Percentiles rank a stretch among this genome's conserved stretches.
Conservation (phyloP, 2,888 invertebrate species). For the Andrena flavipes region DNA sequence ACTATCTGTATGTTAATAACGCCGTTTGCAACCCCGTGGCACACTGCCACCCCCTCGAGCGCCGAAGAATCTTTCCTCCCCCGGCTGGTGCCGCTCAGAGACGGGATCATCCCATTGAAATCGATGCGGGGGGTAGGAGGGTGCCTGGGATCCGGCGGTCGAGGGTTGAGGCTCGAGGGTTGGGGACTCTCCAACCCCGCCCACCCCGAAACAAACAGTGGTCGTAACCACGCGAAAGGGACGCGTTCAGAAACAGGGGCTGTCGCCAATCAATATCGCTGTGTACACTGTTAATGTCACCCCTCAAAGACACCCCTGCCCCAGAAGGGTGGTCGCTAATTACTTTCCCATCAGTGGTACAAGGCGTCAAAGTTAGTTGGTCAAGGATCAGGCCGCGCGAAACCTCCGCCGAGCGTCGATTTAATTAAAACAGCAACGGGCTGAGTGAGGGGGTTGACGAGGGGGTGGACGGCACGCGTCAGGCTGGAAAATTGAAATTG, state of each 20-base stretch:
- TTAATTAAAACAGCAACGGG: slow-evolving; percentile 56
- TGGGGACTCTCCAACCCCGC: slow-evolving; percentile 5
- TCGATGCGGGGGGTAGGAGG: slow-evolving; percentile 26
- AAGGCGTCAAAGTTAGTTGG: slow-evolving; percentile 57
- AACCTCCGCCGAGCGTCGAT: slow-evolving; percentile 51
- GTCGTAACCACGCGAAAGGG: slow-evolving; percentile 15
- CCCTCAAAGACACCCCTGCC: slow-evolving; percentile 40
- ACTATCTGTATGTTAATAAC: not conserved
- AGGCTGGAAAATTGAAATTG: slow-evolving; percentile 36
- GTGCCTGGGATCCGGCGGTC: slow-evolving; percentile 11
- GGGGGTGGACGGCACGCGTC: not conserved
- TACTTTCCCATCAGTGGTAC: slow-evolving; percentile 62
- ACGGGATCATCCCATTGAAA: not conserved
- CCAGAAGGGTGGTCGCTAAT: slow-evolving; percentile 55
- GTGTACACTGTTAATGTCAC: slow-evolving; percentile 59
- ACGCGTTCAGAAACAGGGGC: slow-evolving; percentile 27
- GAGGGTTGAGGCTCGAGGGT: slow-evolving; percentile 9
- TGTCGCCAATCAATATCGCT: slow-evolving; percentile 58
- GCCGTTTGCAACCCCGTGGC: not conserved
- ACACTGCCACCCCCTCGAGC: not conserved
- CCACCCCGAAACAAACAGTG: slow-evolving; percentile 28
- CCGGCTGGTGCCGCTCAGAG: too few species aligned
- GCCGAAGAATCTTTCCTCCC: not conserved
- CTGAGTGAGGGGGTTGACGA: not conserved
- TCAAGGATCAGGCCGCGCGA: slow-evolving; percentile 51